Percentiles rank a stretch among this genome's conserved stretches.
These are phyloP conservation scores for Carcharodon carcharias DNA, from an alignment of 2,797 vertebrate species.

Conservation along the genomic window DNA sequence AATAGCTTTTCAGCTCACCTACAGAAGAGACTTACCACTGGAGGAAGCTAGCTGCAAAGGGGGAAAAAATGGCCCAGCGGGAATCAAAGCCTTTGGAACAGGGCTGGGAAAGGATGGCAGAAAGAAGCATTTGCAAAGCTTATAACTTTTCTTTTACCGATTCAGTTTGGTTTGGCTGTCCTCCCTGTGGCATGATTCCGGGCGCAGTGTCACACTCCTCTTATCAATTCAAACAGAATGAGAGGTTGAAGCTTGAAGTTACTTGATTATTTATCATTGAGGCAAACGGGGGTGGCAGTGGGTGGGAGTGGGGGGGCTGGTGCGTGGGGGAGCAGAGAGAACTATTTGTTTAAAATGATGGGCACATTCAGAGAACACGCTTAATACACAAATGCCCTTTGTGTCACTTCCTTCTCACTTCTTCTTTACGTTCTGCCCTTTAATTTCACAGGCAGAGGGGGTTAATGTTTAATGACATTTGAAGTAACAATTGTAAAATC, in stretches of 20 bases:
- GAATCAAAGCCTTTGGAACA: too few relatives aligned
- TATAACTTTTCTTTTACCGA: background rate
- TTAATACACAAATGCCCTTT: background rate
- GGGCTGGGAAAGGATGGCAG: too few relatives aligned
- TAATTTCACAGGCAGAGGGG: slow-evolving; percentile 39
- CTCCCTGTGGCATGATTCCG: background rate
- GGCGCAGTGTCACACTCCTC: background rate
- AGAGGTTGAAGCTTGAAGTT: background rate
- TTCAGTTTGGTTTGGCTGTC: too few relatives aligned
- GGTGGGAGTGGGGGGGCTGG: too few relatives aligned
- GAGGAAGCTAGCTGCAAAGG: too few relatives aligned
- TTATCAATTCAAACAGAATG: background rate
- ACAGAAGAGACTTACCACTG: too few relatives aligned
- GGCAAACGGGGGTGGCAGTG: background rate
- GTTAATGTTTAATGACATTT: slow-evolving; percentile 41
- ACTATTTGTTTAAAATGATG: background rate
- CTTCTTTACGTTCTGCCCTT: background rate
- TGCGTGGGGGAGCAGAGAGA: too few relatives aligned
- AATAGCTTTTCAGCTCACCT: too few relatives aligned
- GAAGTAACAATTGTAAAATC: slow-evolving; percentile 43
- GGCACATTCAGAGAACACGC: background rate
- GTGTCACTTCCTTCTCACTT: slow-evolving; percentile 38
- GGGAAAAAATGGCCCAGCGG: too few relatives aligned
- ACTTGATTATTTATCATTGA: background rate
- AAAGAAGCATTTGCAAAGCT: too few relatives aligned